phyloP scores from a whole-genome alignment of 2,888 invertebrate genomes.

The Liopterus haemorrhoidalis region DNA sequence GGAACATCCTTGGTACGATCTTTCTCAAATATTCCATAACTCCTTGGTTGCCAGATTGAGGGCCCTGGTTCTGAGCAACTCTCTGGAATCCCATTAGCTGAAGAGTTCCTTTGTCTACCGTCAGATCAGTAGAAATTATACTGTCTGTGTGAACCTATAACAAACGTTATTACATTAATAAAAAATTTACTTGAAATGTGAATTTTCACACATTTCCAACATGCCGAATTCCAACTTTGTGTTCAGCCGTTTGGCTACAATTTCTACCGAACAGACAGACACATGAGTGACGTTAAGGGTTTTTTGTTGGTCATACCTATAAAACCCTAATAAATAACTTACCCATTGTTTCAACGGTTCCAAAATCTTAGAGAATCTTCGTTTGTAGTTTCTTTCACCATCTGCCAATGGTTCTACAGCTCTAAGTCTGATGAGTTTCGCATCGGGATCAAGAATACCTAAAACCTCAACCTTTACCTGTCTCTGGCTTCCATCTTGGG shows the following conservation, averaged over 20 bases:
- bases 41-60: constrained; percentile 44
- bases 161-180: too few relatives aligned
- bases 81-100: constrained; percentile 72
- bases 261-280: too few relatives aligned
- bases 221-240: too few relatives aligned
- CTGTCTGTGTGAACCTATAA: constrained; percentile 72
- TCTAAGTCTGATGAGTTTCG: constrained; percentile 66
- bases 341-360: constrained; percentile 76
- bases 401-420: constrained; percentile 79
- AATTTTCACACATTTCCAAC: too few relatives aligned
- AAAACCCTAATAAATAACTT: too few relatives aligned
- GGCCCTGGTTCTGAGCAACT: constrained; percentile 57
- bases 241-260: too few relatives aligned
- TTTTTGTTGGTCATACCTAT: too few relatives aligned
- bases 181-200: too few relatives aligned
- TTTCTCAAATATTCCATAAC: constrained; percentile 84
- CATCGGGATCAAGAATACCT: constrained; percentile 70
- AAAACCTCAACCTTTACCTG: constrained; percentile 84
- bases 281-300: too few relatives aligned
- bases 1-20: constrained; percentile 86
- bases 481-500: constrained; percentile 57
- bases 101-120: constrained; percentile 75
- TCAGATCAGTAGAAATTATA: constrained; percentile 72
- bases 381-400: constrained; percentile 71
- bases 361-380: constrained; percentile 71